Evolutionary conservation across 2,113 vertebrate species (phyloP), one percentile per base, ranked within the genome.

Genomic region (Amblyopsis rosae): DNA sequence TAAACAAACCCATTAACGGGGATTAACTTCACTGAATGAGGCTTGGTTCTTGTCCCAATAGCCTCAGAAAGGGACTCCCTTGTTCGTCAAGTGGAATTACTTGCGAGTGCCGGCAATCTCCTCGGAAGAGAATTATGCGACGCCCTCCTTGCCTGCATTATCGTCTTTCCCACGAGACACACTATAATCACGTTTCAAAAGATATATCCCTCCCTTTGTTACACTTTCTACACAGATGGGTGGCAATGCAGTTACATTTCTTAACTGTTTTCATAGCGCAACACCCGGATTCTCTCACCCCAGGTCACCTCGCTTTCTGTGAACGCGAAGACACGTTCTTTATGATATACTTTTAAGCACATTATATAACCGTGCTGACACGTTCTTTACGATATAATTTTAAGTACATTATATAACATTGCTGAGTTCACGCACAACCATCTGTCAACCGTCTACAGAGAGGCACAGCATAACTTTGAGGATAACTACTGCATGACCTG

Each of bases 1-100:
- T 88, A 91, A 90, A 89, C 88, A 91, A 91, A 92, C 86, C 88
- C 82, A 90, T 90, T 92, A 91, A 90, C 67, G 61, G 84, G 89
- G 91, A 92, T 92, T 93, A 92, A 90, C 82, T 85, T 78, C 78
- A 77, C 78, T 87, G 87, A 92, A 88, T 90, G 80, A 89, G 86
- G 86, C 87, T 87, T 83, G 89, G 84, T 88, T 85, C 82, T 69
- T 79, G 84, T 90, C 86, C 88, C 85, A 89, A 86, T 85, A 85
- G 86, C 79, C 79, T 86, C 80, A 65, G 75, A 81, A 82, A 87
- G 65, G 82, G 82, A 70, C 76, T 81, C 74, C 83, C 84, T 90
- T 84, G 84, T 89, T 85, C 81, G 76, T 88, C 82, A 73, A 89
- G 83, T 89, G 85, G 83, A 86, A 89, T 90, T 85, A 87, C 81